A percentile compares a stretch with the other conserved stretches of the same genome.
Conservation (phyloP, 2,888 invertebrate genomes). For the Diogma glabrata region DNA sequence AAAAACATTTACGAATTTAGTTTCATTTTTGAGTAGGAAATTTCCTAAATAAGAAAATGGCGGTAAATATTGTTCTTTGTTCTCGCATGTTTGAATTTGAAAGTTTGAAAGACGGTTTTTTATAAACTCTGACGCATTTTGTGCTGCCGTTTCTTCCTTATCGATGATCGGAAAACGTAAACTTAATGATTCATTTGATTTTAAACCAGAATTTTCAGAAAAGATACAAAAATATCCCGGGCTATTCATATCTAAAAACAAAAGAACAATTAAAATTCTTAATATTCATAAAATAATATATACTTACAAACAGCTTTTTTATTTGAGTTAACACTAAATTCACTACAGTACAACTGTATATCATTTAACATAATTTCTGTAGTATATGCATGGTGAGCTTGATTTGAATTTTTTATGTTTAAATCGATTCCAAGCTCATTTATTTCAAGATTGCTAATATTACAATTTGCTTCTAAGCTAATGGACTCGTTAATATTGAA, state of each 20-base stretch:
- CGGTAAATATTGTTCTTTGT: conserved; percentile 22
- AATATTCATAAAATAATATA: too few species aligned
- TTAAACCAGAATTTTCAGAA: conserved; percentile 26
- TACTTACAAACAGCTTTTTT: conserved; percentile 29
- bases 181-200: conserved; percentile 30
- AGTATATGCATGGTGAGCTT: conserved; percentile 41
- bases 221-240: conserved; percentile 12
- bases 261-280: too few species aligned
- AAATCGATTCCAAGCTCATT: conserved; percentile 49
- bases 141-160: conserved; percentile 12
- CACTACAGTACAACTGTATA: conserved; percentile 29
- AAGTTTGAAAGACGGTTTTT: conserved; percentile 25
- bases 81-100: conserved; percentile 6
- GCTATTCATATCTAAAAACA: conserved; percentile 13
- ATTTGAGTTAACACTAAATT: conserved; percentile 26
- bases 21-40: conserved; percentile 34
- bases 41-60: conserved; percentile 27
- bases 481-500: conserved; percentile 49
- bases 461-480: conserved; percentile 40
- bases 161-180: conserved; percentile 30
- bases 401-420: conserved; percentile 57
- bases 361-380: conserved; percentile 31
- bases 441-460: conserved; percentile 42
- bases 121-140: conserved; percentile 17
- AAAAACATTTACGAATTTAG: conserved; percentile 28